These are phyloP conservation scores for Patiria miniata DNA, from an alignment of 35 echinoderm and acorn worm species.

Conservation along the genomic window DNA sequence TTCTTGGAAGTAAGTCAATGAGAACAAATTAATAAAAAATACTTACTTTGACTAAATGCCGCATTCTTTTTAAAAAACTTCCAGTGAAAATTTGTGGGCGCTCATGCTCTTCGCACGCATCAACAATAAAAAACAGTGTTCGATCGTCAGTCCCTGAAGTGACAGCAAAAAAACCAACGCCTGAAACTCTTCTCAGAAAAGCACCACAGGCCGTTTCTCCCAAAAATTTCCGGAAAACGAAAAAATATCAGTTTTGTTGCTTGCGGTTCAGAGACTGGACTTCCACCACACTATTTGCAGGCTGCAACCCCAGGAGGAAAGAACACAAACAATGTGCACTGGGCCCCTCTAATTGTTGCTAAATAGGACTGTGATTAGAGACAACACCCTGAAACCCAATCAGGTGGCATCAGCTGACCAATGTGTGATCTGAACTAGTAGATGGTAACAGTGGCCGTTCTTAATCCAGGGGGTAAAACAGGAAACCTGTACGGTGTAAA, in stretches of 20 bases:
- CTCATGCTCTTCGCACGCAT: too few species aligned
- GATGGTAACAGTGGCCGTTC: background rate
- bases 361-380: constrained; percentile 17
- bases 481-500: too few species aligned
- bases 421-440: background rate
- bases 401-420: constrained; percentile 4
- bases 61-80: constrained; percentile 3
- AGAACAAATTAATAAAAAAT: background rate
- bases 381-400: constrained; percentile 22
- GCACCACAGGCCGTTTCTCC: too few species aligned
- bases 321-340: constrained; percentile 3
- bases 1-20: too few species aligned
- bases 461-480: background rate
- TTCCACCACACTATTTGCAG: background rate
- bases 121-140: too few species aligned
- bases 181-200: too few species aligned
- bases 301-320: constrained; percentile 1
- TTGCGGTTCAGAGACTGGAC: too few species aligned
- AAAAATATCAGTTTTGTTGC: too few species aligned
- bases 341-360: background rate
- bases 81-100: too few species aligned
- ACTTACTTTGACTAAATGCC: constrained; percentile 9
- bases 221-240: too few species aligned
- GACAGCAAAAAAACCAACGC: too few species aligned
- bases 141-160: too few species aligned